A percentile compares a stretch with the other conserved stretches of the same genome.
Conservation (phyloP, 2,797 vertebrate genomes). For the Diplodus sargus region DNA sequence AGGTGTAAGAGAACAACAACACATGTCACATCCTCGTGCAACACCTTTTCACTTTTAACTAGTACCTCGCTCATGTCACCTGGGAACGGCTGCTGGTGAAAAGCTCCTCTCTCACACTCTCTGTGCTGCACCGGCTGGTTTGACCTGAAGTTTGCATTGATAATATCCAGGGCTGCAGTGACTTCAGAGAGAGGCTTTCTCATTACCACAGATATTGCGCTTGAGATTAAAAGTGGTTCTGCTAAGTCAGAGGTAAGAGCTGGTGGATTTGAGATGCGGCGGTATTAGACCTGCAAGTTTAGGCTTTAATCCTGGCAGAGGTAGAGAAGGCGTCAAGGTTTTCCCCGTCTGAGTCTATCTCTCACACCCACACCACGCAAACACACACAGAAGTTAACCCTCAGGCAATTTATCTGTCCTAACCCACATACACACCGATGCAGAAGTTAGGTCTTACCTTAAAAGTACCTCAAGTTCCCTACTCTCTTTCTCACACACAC, state of each 20-base stretch:
- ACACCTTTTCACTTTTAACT: background rate
- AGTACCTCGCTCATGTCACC: background rate
- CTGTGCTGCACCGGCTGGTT: background rate
- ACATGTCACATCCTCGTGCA: too few relatives aligned
- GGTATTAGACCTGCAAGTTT: slow-evolving; percentile 60
- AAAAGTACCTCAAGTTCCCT: slow-evolving; percentile 39
- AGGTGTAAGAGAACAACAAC: too few relatives aligned
- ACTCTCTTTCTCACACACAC: slow-evolving; percentile 5
- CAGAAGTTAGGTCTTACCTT: slow-evolving; percentile 41
- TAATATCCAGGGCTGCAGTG: slow-evolving; percentile 28
- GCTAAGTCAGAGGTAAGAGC: slow-evolving; percentile 60
- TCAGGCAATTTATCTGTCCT: slow-evolving; percentile 20
- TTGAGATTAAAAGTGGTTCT: slow-evolving; percentile 54
- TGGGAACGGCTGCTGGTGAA: slow-evolving; percentile 11
- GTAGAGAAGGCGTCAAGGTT: slow-evolving; percentile 51
- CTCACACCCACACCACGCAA: slow-evolving; percentile 22
- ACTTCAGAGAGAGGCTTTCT: slow-evolving; percentile 39
- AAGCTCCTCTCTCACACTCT: background rate
- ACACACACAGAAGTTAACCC: slow-evolving; percentile 17
- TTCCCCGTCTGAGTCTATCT: slow-evolving; percentile 33
- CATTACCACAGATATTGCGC: slow-evolving; percentile 55
- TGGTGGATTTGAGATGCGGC: slow-evolving; percentile 62
- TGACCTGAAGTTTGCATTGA: slow-evolving; percentile 43
- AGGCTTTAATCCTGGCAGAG: slow-evolving; percentile 63
- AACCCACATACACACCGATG: slow-evolving; percentile 36